phyloP scores from a whole-genome alignment of 2,113 vertebrate species.

The Thermophis baileyi region DNA sequence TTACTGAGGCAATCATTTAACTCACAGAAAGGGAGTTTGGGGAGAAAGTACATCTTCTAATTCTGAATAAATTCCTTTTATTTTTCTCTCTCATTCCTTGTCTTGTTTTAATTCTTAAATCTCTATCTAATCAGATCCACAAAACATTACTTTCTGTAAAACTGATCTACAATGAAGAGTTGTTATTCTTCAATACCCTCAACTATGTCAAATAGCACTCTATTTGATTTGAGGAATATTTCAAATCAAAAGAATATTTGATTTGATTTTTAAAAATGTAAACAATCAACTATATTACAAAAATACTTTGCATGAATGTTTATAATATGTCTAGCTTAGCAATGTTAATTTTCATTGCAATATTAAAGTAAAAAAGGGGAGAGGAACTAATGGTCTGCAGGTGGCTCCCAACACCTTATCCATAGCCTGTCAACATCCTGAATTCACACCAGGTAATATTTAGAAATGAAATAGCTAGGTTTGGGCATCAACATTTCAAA shows the following conservation, averaged over 20 bases:
- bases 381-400: background rate
- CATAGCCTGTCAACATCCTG: background rate
- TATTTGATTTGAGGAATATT: background rate
- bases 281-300: conserved; percentile 31
- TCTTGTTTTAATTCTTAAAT: background rate
- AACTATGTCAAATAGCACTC: background rate
- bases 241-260: background rate
- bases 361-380: conserved; percentile 41
- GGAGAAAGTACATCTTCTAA: background rate
- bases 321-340: conserved; percentile 45
- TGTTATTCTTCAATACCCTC: background rate
- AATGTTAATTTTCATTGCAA: conserved; percentile 53
- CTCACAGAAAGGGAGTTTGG: background rate
- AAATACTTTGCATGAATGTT: conserved; percentile 14
- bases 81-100: background rate
- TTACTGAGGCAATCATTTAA: background rate
- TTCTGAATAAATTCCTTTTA: background rate
- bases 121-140: background rate
- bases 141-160: background rate
- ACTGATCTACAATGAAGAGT: background rate
- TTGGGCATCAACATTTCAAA: background rate
- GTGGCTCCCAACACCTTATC: background rate
- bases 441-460: background rate
- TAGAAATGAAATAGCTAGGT: background rate
- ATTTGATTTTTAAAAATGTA: background rate